Evolutionary conservation across 2,113 vertebrate genomes (phyloP).

Genomic region (Bos indicus): DNA sequence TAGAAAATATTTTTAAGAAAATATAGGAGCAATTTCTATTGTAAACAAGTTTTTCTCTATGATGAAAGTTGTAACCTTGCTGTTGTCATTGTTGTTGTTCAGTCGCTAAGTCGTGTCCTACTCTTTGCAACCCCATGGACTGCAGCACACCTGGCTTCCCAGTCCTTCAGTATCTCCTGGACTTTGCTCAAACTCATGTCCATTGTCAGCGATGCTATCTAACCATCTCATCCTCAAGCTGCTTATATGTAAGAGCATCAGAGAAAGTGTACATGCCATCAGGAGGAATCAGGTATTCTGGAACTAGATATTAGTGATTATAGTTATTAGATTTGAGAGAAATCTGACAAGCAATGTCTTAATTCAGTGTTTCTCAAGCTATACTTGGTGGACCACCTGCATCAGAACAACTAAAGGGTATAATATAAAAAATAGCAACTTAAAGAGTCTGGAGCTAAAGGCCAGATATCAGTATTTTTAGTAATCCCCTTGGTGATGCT

Average conservation of each 20-base stretch:
- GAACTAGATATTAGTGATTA: not conserved
- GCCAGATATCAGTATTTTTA: not conserved
- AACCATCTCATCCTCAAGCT: not conserved
- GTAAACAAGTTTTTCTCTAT: not conserved
- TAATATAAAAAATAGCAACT: not conserved
- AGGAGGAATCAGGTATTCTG: not conserved
- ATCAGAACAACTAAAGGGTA: not conserved
- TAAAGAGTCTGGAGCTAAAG: not conserved
- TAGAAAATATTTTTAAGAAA: not conserved
- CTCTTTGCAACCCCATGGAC: not conserved
- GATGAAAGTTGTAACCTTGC: not conserved
- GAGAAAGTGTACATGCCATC: not conserved
- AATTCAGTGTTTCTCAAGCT: not conserved
- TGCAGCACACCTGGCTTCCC: not conserved
- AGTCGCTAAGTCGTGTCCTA: not conserved
- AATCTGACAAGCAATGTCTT: not conserved
- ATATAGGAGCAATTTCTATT: not conserved
- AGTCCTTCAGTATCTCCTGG: not conserved
- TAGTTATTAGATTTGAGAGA: not conserved
- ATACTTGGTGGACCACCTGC: not conserved
- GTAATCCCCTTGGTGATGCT: not conserved
- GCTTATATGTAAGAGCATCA: not conserved
- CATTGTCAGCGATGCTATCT: not conserved
- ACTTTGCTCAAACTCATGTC: not conserved
- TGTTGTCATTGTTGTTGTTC: not conserved